Percentiles rank a stretch among this genome's conserved stretches.
Conservation (phyloP, 2,888 invertebrate genomes). For the Ashinkailepas kermadecensis region DNA sequence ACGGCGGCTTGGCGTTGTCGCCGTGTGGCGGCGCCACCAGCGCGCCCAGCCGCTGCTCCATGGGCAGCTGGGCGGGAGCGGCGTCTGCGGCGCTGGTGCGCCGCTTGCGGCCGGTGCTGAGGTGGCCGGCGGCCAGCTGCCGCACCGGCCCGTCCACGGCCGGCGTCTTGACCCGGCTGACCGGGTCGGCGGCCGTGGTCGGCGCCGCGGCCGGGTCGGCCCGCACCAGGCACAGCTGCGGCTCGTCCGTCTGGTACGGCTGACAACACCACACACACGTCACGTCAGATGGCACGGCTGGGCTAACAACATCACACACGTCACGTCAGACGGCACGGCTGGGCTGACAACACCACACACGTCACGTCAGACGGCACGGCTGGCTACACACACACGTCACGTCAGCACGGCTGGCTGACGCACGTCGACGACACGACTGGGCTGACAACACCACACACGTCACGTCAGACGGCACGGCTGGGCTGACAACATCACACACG, state of each 20-base stretch:
- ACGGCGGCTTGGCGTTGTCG: conserved; percentile 39
- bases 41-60: conserved; percentile 75
- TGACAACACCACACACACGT: not conserved
- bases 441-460: not conserved
- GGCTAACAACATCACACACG: too few relatives aligned
- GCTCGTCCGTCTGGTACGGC: conserved; percentile 6
- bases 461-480: too few relatives aligned
- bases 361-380: too few relatives aligned
- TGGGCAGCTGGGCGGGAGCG: conserved; percentile 56
- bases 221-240: not conserved
- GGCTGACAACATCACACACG: too few relatives aligned
- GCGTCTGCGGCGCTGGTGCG: conserved; percentile 32
- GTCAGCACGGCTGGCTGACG: too few relatives aligned
- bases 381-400: too few relatives aligned
- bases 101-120: not conserved
- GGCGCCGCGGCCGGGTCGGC: conserved; percentile 4
- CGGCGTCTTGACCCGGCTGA: not conserved
- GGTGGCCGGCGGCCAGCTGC: conserved; percentile 1
- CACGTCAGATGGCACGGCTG: not conserved
- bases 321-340: too few relatives aligned
- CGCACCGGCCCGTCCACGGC: not conserved
- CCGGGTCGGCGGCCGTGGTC: not conserved
- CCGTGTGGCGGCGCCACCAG: conserved; percentile 46
- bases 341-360: too few relatives aligned
- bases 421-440: too few relatives aligned